phyloP scores from a whole-genome alignment of 1,140 invertebrate genomes.

The Metopolophium dirhodum region DNA sequence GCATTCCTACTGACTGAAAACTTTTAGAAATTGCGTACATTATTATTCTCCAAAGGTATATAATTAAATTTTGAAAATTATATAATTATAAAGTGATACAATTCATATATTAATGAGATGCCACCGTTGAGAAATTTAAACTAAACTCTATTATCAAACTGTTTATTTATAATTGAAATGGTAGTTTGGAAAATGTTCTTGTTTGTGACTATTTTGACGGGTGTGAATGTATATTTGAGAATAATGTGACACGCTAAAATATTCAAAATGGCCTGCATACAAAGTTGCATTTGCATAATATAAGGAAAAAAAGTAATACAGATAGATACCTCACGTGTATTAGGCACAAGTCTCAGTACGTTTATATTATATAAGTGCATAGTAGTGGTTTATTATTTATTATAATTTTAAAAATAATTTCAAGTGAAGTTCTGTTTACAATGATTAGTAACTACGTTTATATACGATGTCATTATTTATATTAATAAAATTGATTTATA shows the following conservation, averaged over 20 bases:
- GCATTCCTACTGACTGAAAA: no score
- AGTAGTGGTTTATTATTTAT: neutral
- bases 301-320: neutral
- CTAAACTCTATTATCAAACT: no score
- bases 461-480: neutral
- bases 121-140: no score
- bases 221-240: neutral
- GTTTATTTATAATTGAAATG: no score
- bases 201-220: no score
- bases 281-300: neutral
- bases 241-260: neutral
- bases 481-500: neutral
- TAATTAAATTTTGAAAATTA: no score
- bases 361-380: neutral
- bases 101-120: no score
- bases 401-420: neutral
- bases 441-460: neutral
- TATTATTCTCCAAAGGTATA: no score
- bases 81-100: no score
- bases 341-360: neutral
- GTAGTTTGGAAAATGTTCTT: no score
- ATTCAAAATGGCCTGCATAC: neutral
- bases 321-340: neutral
- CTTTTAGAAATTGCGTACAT: no score
- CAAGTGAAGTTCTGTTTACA: neutral